Conservation (phyloP, 2,113 vertebrate species). For the Cheirogaleus medius region DNA sequence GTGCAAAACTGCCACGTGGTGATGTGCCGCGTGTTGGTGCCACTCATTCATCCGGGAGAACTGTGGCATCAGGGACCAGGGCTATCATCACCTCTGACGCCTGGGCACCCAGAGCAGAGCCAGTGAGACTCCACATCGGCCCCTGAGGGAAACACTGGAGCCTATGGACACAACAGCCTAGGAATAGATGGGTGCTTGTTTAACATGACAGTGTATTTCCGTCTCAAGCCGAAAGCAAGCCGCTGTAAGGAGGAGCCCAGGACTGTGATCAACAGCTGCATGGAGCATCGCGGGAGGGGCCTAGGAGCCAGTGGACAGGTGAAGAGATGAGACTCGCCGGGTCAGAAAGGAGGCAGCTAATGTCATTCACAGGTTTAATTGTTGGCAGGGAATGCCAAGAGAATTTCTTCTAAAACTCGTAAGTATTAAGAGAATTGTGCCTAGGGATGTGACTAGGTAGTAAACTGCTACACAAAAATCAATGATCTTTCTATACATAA, state of each 20-base stretch:
- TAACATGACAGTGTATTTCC: not conserved
- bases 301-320: not conserved
- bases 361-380: not conserved
- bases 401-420: not conserved
- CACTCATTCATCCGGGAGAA: not conserved
- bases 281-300: not conserved
- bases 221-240: not conserved
- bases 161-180: not conserved
- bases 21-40: not conserved
- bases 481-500: not conserved
- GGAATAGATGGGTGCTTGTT: not conserved
- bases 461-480: not conserved
- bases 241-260: not conserved
- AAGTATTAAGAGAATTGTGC: not conserved
- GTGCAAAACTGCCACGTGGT: not conserved
- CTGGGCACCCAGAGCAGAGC: not conserved
- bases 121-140: not conserved
- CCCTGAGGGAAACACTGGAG: not conserved
- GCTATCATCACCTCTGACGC: not conserved
- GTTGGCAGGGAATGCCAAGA: not conserved
- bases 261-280: not conserved
- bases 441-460: not conserved
- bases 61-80: not conserved
- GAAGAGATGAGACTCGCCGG: not conserved
- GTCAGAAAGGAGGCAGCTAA: not conserved